A percentile compares a stretch with the other conserved stretches of the same genome.
phyloP scores from a whole-genome alignment of 1,140 invertebrate species.

The Heliconius congener region DNA sequence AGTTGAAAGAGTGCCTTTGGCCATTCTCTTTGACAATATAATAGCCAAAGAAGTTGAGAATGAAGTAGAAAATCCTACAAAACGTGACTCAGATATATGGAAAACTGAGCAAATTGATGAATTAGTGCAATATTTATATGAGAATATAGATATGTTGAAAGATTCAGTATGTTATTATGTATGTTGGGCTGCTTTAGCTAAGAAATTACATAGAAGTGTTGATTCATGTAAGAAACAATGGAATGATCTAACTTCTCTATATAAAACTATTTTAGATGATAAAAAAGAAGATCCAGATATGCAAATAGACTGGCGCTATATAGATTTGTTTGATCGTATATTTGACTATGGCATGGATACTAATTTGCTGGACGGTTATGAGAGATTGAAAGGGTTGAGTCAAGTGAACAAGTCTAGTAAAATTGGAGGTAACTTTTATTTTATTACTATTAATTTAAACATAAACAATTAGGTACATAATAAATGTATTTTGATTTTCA shows the following conservation, averaged over 20 bases:
- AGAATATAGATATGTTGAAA: conserved; percentile 70
- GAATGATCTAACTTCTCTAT: conserved; percentile 57
- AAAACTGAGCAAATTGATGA: conserved; percentile 58
- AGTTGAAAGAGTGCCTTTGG: conserved; percentile 50
- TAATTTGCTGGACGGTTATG: conserved; percentile 58
- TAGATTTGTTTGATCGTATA: conserved; percentile 72
- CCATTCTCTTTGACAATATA: conserved; percentile 68
- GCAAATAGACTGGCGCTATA: conserved; percentile 73
- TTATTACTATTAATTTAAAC: not conserved
- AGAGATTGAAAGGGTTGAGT: conserved; percentile 44
- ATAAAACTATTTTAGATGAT: conserved; percentile 64
- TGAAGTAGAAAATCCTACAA: conserved; percentile 44
- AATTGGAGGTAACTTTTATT: conserved; percentile 51
- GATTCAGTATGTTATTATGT: conserved; percentile 66
- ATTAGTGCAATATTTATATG: conserved; percentile 65
- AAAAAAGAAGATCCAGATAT: conserved; percentile 73
- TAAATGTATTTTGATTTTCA: too few relatives aligned
- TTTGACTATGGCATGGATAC: conserved; percentile 74
- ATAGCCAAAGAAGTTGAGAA: conserved; percentile 59
- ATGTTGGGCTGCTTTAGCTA: conserved; percentile 59
- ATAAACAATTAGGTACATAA: too few relatives aligned
- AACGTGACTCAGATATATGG: conserved; percentile 45
- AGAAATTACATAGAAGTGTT: conserved; percentile 49
- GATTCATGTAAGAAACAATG: conserved; percentile 57
- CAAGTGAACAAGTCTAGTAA: conserved; percentile 41